Percentiles rank a stretch among this genome's conserved stretches.
Conservation (phyloP, 2,797 vertebrate genomes). For the Pseudochaenichthys georgianus region DNA sequence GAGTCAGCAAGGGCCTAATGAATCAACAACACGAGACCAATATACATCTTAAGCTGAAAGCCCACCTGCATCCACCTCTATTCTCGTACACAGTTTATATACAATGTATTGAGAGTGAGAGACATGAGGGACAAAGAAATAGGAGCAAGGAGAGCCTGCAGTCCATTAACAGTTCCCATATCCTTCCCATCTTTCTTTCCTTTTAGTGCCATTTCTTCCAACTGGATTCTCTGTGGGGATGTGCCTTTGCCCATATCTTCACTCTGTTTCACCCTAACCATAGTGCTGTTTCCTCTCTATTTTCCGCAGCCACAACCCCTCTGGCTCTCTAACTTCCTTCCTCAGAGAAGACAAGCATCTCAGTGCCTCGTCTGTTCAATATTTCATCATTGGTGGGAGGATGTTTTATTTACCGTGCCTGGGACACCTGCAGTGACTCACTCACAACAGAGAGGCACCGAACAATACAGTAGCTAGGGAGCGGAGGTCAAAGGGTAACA, state of each 20-base stretch:
- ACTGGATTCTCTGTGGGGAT: slow-evolving; percentile 54
- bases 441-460: slow-evolving; percentile 46
- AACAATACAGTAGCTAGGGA: slow-evolving; percentile 55
- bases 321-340: slow-evolving; percentile 38
- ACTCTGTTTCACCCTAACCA: slow-evolving; percentile 48
- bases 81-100: slow-evolving; percentile 33
- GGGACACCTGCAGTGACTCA: slow-evolving; percentile 65
- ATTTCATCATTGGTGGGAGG: slow-evolving; percentile 71
- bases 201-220: slow-evolving; percentile 64
- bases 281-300: slow-evolving; percentile 56
- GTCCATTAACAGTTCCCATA: slow-evolving; percentile 70
- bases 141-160: slow-evolving; percentile 33
- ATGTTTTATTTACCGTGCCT: slow-evolving; percentile 76
- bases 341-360: slow-evolving; percentile 69
- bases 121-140: slow-evolving; percentile 25
- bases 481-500: slow-evolving; percentile 57
- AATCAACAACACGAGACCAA: slow-evolving; percentile 49
- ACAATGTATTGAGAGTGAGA: slow-evolving; percentile 17
- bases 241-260: slow-evolving; percentile 58
- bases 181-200: slow-evolving; percentile 59
- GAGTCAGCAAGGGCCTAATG: slow-evolving; percentile 69
- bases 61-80: slow-evolving; percentile 27
- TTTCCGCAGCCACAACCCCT: slow-evolving; percentile 57
- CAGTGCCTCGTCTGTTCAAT: slow-evolving; percentile 73
- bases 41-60: slow-evolving; percentile 35